A percentile compares a stretch with the other conserved stretches of the same genome.
These are phyloP conservation scores for Ceuthmochares aereus DNA, from an alignment of 2,113 vertebrate species.

Conservation along the genomic window DNA sequence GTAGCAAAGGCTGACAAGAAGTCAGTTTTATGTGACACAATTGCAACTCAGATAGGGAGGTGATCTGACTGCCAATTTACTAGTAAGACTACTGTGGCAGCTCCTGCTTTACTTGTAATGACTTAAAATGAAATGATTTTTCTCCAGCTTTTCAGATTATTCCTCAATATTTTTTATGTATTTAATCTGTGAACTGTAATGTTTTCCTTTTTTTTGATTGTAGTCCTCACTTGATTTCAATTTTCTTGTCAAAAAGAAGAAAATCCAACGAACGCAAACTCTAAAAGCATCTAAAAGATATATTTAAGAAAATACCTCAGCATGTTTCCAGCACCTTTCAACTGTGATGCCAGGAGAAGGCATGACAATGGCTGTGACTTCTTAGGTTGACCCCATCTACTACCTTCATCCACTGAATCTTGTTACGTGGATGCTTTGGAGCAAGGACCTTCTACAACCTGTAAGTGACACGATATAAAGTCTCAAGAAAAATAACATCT, in stretches of 20 bases:
- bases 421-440: neutral
- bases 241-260: neutral
- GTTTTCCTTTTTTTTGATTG: neutral
- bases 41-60: neutral
- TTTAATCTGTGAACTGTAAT: neutral
- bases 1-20: neutral
- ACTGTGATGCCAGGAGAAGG: neutral
- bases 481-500: neutral
- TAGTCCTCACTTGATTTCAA: neutral
- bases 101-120: neutral
- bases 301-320: neutral
- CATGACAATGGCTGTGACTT: neutral
- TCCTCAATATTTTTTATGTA: neutral
- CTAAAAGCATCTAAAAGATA: neutral
- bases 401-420: neutral
- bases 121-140: neutral
- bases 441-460: neutral
- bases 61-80: neutral
- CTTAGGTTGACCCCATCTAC: neutral
- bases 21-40: neutral
- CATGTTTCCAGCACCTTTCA: neutral
- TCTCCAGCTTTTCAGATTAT: neutral
- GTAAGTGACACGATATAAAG: neutral
- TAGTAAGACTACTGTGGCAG: neutral
- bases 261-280: rapidly evolving